Base-by-base conservation (phyloP, 2,888 invertebrate species). In the Melikaiella ostensackeni region DNA sequence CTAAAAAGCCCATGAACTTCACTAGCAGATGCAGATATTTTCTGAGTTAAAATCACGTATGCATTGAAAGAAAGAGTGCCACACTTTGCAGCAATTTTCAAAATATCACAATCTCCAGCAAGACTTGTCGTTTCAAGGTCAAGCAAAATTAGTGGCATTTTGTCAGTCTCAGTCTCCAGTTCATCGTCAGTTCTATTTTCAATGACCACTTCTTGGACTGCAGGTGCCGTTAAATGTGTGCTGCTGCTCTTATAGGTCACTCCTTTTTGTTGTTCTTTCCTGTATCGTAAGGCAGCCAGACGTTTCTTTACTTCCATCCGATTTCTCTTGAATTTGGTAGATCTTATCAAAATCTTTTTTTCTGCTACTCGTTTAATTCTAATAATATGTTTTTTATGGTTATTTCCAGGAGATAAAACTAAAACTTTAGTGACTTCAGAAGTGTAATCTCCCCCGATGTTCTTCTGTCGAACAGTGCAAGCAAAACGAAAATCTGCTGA, bases 401-500 rank as follows among this genome's bases (percentile, higher is more conserved):
- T 33, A 4, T 7, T 33, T 7, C 33, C 7, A 3, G 30, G 33
- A 33, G 33, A 33, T 33, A 33, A 33, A 7, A 1, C 2, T 0
- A 33, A 33, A 33, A 6, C 5, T 33, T 33, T 2, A 33, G 33
- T 7, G 5, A 79, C 55, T 33, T 78, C 59, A 63, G 79, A 46
- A 0, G 74, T 76, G 50, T 83, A 84, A 16, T 30, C n/a, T 61
- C 75, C 81, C 4, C 83, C 84, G 8, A 78, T 33, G 70, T 84
- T 59, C 24, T 59, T 59, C 13, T 24, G 59, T 1, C 42, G 75
- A 1, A 83, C 79, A n/a, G 63, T 75, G 75, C 74, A 80, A 21
- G 82, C 81, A 76, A 77, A 83, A 1, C 84, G 76, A 74, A 64
- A 80, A 62, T 84, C 82, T 2, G 82, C 77, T 13, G 81, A 80